phyloP scores from a whole-genome alignment of 2,113 vertebrate genomes.

The Oreochromis niloticus region DNA sequence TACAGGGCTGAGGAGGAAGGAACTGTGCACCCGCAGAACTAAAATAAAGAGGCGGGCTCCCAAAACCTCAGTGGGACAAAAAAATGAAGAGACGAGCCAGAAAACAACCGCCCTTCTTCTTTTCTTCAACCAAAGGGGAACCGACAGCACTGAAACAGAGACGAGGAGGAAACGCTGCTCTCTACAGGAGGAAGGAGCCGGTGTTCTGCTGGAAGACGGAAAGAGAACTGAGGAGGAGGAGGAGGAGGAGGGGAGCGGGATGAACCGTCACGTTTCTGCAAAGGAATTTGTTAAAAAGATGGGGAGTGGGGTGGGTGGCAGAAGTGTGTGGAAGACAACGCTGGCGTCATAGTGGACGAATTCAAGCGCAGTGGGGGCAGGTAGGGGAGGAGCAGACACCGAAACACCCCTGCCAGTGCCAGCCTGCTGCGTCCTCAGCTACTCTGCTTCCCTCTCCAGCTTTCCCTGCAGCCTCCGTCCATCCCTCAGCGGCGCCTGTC shows the following conservation, averaged over 20 bases:
- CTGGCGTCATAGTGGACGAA: slow-evolving; percentile 12
- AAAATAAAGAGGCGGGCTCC: slow-evolving; percentile 42
- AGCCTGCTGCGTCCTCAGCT: background rate
- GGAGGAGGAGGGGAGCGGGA: background rate
- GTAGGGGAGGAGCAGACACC: background rate
- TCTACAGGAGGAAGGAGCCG: background rate
- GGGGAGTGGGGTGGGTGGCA: background rate
- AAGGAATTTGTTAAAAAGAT: background rate
- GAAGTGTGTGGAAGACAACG: slow-evolving; percentile 51
- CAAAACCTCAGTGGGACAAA: slow-evolving; percentile 56
- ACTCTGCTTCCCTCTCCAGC: background rate
- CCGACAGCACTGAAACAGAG: background rate
- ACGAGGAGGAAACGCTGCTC: background rate
- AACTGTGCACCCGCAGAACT: slow-evolving; percentile 50
- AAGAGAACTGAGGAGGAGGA: background rate
- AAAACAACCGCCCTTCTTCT: slow-evolving; percentile 10
- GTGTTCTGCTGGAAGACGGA: slow-evolving; percentile 12
- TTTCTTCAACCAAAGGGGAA: slow-evolving; percentile 4
- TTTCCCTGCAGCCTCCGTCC: background rate
- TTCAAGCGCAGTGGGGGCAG: slow-evolving; percentile 22
- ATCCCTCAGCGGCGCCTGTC: slow-evolving; percentile 79
- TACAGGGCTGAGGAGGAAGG: slow-evolving; percentile 61
- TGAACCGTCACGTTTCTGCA: background rate
- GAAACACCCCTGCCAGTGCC: background rate
- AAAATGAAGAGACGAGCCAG: slow-evolving; percentile 16